Conservation (phyloP, 2,797 vertebrate genomes). For the Galagoides demidoff region DNA sequence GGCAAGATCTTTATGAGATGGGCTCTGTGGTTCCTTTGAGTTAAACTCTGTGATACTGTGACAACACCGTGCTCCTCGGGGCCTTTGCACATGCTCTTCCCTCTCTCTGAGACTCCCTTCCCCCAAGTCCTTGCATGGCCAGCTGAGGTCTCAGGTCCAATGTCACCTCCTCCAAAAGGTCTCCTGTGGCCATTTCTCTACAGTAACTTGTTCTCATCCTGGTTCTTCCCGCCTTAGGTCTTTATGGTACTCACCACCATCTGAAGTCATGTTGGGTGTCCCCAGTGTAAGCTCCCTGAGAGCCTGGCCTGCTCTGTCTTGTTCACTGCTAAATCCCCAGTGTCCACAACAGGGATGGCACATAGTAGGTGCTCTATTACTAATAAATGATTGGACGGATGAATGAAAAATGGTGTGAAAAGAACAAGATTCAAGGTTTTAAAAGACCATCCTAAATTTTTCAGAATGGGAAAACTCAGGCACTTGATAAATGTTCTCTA, state of each 20-base stretch:
- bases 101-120: background rate
- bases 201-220: background rate
- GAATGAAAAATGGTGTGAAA: background rate
- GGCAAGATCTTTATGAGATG: background rate
- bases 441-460: background rate
- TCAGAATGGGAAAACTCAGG: background rate
- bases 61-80: background rate
- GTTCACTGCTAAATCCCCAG: background rate
- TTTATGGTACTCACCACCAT: background rate
- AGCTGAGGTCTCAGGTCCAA: background rate
- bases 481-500: background rate
- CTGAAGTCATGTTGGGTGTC: background rate
- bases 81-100: background rate
- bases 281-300: background rate
- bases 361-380: background rate
- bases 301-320: accelerated
- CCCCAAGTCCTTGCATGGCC: background rate
- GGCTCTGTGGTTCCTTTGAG: background rate
- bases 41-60: background rate
- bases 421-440: background rate
- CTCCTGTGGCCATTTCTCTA: background rate
- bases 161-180: background rate
- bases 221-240: background rate
- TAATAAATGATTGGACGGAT: background rate
- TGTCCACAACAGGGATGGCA: background rate